phyloP scores from a whole-genome alignment of 2,888 invertebrate genomes.

The Erebia aethiops region DNA sequence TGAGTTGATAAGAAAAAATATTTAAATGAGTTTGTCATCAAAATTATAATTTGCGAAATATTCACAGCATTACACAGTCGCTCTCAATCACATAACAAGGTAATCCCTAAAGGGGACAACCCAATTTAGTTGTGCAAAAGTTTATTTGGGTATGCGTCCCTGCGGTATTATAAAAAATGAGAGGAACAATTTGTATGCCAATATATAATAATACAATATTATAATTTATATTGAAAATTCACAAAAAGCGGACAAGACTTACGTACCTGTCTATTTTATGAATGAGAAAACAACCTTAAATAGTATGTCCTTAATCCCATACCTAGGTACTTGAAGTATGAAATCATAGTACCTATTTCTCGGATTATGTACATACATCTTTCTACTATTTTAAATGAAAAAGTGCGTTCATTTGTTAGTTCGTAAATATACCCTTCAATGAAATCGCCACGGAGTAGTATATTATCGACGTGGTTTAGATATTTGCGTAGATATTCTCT shows the following conservation, averaged over 20 bases:
- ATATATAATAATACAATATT: not conserved
- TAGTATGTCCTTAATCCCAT: no score
- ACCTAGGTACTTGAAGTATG: not conserved
- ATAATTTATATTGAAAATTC: constrained; percentile 11
- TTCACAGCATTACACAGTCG: constrained; percentile 11
- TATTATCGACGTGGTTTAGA: no score
- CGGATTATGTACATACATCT: no score
- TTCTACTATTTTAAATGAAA: no score
- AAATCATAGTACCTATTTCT: no score
- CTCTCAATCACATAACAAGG: constrained; percentile 40
- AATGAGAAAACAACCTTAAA: not conserved
- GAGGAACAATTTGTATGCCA: constrained; percentile 15
- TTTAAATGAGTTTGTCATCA: not conserved
- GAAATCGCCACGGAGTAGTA: no score
- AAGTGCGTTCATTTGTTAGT: no score
- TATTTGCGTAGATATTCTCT: no score
- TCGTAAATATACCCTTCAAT: no score
- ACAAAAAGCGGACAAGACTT: not conserved
- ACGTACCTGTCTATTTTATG: not conserved
- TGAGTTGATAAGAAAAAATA: not conserved
- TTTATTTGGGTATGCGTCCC: constrained; percentile 25
- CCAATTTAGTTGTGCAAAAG: constrained; percentile 28
- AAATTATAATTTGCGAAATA: constrained; percentile 15
- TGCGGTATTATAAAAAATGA: constrained; percentile 22
- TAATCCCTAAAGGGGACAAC: constrained; percentile 38